phyloP scores from a whole-genome alignment of 2,888 invertebrate genomes.

The Actias luna region DNA sequence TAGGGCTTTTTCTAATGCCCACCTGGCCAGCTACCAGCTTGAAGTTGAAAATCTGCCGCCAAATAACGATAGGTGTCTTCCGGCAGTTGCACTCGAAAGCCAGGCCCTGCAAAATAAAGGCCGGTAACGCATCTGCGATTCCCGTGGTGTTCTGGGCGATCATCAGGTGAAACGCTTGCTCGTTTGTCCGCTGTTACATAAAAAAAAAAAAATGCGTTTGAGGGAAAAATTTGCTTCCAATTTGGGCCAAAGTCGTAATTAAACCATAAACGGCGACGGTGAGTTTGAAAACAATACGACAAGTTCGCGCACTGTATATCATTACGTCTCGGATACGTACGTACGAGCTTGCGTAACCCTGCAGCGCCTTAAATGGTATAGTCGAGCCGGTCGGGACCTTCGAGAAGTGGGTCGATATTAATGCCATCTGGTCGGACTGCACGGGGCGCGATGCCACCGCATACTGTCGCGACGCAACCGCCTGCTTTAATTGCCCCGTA shows the following conservation, averaged over 20 bases:
- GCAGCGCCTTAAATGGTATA: slow-evolving; percentile 64
- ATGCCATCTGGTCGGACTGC: slow-evolving; percentile 74
- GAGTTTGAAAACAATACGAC: slow-evolving; percentile 31
- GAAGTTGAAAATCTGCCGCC: too few species aligned
- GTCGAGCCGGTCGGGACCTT: slow-evolving; percentile 67
- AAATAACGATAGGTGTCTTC: too few species aligned
- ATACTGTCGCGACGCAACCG: slow-evolving; percentile 30
- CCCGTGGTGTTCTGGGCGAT: too few species aligned
- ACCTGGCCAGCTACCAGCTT: too few species aligned
- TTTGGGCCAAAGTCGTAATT: not conserved
- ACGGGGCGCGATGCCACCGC: slow-evolving; percentile 60
- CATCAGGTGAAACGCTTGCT: too few species aligned
- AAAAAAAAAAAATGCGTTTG: too few species aligned
- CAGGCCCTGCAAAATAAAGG: too few species aligned
- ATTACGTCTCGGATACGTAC: slow-evolving; percentile 22
- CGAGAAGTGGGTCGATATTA: slow-evolving; percentile 71
- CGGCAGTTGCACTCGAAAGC: too few species aligned
- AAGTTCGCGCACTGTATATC: slow-evolving; percentile 24
- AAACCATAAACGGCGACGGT: not conserved
- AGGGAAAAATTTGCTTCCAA: too few species aligned
- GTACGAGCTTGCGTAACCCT: slow-evolving; percentile 62
- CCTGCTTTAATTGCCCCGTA: slow-evolving; percentile 55
- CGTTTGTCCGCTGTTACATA: too few species aligned
- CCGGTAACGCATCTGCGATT: too few species aligned
- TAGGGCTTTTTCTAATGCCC: too few species aligned